phyloP scores from a whole-genome alignment of 1,140 invertebrate species.

The Melipona quadrifasciata region DNA sequence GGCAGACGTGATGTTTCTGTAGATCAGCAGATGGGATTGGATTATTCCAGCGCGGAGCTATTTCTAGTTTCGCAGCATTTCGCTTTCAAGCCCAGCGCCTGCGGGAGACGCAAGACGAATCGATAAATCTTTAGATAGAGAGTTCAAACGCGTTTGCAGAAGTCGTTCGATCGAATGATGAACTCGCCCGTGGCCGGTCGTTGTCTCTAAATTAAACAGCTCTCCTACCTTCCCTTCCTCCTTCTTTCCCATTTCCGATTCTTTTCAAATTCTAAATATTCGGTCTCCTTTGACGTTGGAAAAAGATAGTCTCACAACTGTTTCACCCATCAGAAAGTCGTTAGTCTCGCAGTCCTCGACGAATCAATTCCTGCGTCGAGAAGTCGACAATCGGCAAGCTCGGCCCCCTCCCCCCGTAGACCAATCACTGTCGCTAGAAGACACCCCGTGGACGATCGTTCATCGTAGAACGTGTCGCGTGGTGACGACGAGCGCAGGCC shows the following conservation, averaged over 20 bases:
- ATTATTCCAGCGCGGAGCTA: conserved; percentile 21
- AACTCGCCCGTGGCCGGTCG: conserved; percentile 1
- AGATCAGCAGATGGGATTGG: background rate
- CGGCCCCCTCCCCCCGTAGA: background rate
- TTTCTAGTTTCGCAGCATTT: conserved; percentile 35
- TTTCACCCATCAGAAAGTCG: background rate
- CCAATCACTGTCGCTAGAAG: background rate
- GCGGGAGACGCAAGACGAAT: conserved; percentile 16
- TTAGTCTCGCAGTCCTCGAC: background rate
- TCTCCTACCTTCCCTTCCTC: background rate
- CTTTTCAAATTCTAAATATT: background rate
- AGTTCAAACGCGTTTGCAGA: conserved; percentile 17
- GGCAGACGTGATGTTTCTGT: background rate
- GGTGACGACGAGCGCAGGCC: conserved; percentile 30
- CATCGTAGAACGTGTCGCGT: conserved; percentile 4
- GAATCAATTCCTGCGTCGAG: background rate
- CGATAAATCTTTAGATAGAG: conserved; percentile 39
- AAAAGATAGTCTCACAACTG: no score
- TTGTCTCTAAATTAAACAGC: conserved; percentile 16
- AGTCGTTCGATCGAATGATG: conserved; percentile 31
- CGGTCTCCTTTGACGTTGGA: background rate
- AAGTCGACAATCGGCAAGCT: background rate
- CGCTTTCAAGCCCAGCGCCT: conserved; percentile 13
- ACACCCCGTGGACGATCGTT: background rate
- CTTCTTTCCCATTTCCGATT: background rate